Base-by-base conservation (phyloP, 2,113 vertebrate genomes). In the Cynopterus brachyotis region DNA sequence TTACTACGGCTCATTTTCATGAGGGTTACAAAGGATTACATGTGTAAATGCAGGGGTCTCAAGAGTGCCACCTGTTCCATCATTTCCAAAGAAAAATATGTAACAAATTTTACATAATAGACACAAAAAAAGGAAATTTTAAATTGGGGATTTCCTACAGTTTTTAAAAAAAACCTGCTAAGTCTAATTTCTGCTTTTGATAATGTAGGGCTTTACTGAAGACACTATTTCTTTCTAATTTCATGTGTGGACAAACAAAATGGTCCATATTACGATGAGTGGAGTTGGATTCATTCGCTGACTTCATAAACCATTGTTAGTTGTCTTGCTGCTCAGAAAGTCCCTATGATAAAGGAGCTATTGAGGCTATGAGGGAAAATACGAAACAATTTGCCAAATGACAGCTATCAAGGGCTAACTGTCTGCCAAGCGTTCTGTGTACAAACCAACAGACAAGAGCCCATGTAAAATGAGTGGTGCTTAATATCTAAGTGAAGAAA, bases 261-360 rank as follows among this genome's bases (percentile, higher is more conserved):
- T 5, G 19, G 10, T 55, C 32, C 64, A 60, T 57, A 79, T 13
- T 28, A 7, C 40, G 57, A 96, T 60, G 91, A 97, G 96, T 24
- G 3, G 40, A 50, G 42, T 75, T 70, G 72, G 17, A 83, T 89
- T 83, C 60, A 92, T 89, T 95, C 76, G 93, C 87, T 62, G 45
- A 75, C 59, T 6, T 69, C 30, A 55, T 70, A 92, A 94, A 67
- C 75, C 94, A 92, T 53, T 85, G 40, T 96, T 92, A 72, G 35
- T 69, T 96, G 94, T 57, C 73, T 95, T 97, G 97, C 67, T 96
- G 72, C 94, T 97, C 82, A 70, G 94, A 95, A 97, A 97, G 72
- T 89, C 59, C 13, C 79, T 91, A 28, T 59, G 73, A 90, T 80
- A 96, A 96, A 78, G 37, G 80, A 97, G 85, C 64, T 93, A 82